Evolutionary conservation across 2,113 vertebrate genomes (phyloP).

Genomic region (Syrmaticus mikado): DNA sequence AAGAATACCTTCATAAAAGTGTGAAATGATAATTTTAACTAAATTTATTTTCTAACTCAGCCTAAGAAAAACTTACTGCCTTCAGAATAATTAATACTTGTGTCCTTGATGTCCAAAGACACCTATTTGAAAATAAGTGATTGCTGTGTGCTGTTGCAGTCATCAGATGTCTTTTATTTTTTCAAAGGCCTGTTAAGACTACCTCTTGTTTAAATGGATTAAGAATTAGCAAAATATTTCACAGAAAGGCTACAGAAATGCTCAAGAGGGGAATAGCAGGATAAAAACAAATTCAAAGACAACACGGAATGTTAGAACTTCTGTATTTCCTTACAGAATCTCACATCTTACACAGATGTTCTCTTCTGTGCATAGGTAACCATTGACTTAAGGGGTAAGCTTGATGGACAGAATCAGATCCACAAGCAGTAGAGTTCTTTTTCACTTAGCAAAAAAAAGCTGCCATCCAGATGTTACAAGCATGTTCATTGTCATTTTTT

Average conservation of each 20-base stretch:
- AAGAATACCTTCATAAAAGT: not conserved
- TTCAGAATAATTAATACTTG: not conserved
- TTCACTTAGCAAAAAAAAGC: not conserved
- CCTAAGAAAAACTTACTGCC: not conserved
- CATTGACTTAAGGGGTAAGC: not conserved
- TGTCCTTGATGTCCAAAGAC: not conserved
- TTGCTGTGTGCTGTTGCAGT: not conserved
- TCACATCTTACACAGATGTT: not conserved
- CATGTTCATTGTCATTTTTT: not conserved
- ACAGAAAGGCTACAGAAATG: not conserved
- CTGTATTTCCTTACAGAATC: not conserved
- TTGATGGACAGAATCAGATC: conserved; percentile 32
- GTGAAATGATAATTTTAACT: not conserved
- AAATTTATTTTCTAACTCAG: not conserved
- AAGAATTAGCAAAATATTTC: not conserved
- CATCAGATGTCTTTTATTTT: accelerated
- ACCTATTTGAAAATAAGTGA: not conserved
- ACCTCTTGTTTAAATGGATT: not conserved
- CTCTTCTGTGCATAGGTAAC: not conserved
- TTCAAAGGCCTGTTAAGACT: not conserved
- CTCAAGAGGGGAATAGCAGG: not conserved
- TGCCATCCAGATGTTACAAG: not conserved
- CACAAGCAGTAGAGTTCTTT: not conserved
- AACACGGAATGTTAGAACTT: not conserved
- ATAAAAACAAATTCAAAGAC: not conserved